Evolutionary conservation across 2,797 vertebrate species (phyloP), one percentile per base, ranked within the genome.

Genomic region (Crenichthys baileyi): DNA sequence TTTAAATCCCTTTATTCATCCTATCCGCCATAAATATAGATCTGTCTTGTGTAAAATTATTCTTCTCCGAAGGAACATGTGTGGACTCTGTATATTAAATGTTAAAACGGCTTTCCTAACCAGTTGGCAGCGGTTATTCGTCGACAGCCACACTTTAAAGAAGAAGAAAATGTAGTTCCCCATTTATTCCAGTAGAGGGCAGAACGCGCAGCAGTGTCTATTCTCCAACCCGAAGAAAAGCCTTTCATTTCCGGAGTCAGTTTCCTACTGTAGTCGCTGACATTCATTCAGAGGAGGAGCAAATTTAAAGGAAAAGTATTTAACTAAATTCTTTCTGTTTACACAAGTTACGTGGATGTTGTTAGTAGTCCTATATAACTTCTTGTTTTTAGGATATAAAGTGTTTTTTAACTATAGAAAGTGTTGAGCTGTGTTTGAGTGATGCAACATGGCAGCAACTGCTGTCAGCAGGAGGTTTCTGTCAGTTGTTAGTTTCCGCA

Each of bases 371-470:
- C 22, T 18, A 51, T 72, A 0, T 8, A 11, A 4, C 1, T 16
- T 11, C 31, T 0, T 24, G 12, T 0, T 1, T 20, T 24, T 20
- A 0, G 13, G 7, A 63, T 60, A 0, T 51, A 48, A 80, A 79
- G 68, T 60, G 31, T 41, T 60, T 9, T 65, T 26, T 60, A 1
- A 2, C 29, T 65, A 50, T 72, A 6, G 41, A 1, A 15, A 82
- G 83, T 5, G 20, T n/a, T 22, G 7, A 51, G n/a, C 53, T 29
- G 53, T 73, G 50, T 65, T 7, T 36, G 83, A 86, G 85, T 95
- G 94, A 95, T 85, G 94, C 91, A 95, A 95, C 75, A 94, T 95
- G 94, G 92, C 93, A 91, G 84, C 85, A 87, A 84, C 77, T 75
- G 76, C 79, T 76, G 80, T 92, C 46, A 87, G 15, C 44, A 83